Conservation (phyloP, 1,140 invertebrate species). For the Drosophila truncata region DNA sequence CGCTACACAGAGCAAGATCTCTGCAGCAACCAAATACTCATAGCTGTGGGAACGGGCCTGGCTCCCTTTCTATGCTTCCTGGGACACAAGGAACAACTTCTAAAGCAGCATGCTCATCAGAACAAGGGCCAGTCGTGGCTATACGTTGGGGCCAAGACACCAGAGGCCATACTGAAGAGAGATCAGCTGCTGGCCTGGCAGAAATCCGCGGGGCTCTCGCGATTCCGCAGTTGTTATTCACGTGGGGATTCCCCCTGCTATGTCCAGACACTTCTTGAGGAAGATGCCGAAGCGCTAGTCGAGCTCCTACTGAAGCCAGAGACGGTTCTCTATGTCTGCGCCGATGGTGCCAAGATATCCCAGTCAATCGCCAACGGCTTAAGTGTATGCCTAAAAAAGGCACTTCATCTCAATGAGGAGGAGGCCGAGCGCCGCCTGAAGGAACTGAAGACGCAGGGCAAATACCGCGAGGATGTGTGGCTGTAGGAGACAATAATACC, state of each 20-base stretch:
- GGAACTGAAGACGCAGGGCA: constrained; percentile 85
- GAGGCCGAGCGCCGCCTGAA: constrained; percentile 85
- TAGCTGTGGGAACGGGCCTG: constrained; percentile 93
- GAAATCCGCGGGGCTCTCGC: constrained; percentile 86
- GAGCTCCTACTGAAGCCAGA: constrained; percentile 87
- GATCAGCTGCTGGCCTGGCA: constrained; percentile 80
- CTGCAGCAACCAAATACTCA: constrained; percentile 89
- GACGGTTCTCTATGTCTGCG: constrained; percentile 90
- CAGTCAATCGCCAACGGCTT: constrained; percentile 89
- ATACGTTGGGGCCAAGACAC: constrained; percentile 92
- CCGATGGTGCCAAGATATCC: constrained; percentile 91
- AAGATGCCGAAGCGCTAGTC: constrained; percentile 87
- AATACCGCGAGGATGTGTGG: constrained; percentile 87
- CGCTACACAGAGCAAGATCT: constrained; percentile 86
- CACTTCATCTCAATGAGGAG: constrained; percentile 76
- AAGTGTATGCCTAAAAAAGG: constrained; percentile 86
- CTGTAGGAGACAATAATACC: constrained; percentile 60
- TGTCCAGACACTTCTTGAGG: constrained; percentile 88
- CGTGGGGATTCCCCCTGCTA: constrained; percentile 85
- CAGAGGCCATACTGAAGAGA: constrained; percentile 85
- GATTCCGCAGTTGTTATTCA: constrained; percentile 89
- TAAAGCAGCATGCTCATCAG: constrained; percentile 29
- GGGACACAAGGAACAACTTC: constrained; percentile 86
- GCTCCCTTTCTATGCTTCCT: constrained; percentile 92
- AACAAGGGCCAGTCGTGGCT: constrained; percentile 87